Conservation (phyloP, 2,888 invertebrate genomes). For the Drosophila diplacantha region DNA sequence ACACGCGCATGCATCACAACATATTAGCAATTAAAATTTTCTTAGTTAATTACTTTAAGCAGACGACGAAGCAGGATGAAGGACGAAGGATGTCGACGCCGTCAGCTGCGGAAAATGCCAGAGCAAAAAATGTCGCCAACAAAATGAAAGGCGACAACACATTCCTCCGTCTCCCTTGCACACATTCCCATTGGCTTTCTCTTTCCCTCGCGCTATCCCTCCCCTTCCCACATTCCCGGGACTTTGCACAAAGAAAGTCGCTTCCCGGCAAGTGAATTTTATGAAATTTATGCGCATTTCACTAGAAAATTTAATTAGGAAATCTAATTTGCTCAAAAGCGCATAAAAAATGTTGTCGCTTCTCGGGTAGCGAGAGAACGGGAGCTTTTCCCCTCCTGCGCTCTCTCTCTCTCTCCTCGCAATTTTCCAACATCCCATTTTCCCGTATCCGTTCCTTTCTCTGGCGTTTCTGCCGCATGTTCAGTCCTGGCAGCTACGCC, state of each 20-base stretch:
- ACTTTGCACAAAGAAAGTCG: constrained; percentile 17
- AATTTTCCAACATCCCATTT: not conserved
- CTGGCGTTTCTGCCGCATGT: constrained; percentile 1
- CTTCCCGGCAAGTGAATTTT: constrained; percentile 59
- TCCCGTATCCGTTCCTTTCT: constrained; percentile 7
- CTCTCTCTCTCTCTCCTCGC: not conserved
- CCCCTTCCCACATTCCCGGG: not conserved
- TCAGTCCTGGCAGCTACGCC: constrained; percentile 45
- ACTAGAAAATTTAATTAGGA: constrained; percentile 78
- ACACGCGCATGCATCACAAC: constrained; percentile 68
- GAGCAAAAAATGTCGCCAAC: constrained; percentile 56
- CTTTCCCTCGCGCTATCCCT: not conserved
- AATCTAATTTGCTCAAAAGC: constrained; percentile 78
- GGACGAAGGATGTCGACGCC: constrained; percentile 27
- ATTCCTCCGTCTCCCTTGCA: constrained; percentile 4
- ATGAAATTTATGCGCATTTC: constrained; percentile 73
- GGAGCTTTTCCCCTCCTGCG: too few relatives aligned
- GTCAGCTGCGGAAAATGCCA: constrained; percentile 29
- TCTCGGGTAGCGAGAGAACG: not conserved
- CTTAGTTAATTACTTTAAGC: constrained; percentile 77
- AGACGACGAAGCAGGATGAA: constrained; percentile 47
- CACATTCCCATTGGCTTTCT: constrained; percentile 7
- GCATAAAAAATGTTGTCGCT: constrained; percentile 75
- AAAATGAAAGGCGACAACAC: constrained; percentile 65
- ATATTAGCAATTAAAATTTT: constrained; percentile 78